These are phyloP conservation scores for Phalangium opilio DNA, from an alignment of 2,888 invertebrate genomes.

Conservation along the genomic window DNA sequence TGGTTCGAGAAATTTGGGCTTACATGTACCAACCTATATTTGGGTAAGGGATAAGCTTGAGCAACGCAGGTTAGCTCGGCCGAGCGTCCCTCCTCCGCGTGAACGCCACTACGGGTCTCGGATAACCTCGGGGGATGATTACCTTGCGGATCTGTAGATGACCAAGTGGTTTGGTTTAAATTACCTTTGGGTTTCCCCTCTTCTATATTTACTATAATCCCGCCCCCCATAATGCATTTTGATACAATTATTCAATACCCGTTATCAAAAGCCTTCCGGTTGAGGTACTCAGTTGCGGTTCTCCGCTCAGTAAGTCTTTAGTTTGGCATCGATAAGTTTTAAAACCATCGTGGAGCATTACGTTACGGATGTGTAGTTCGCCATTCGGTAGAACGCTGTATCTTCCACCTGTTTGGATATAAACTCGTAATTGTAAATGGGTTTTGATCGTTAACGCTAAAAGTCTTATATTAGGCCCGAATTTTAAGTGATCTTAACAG, in stretches of 20 bases:
- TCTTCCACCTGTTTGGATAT: conserved; percentile 24
- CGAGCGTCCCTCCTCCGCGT: conserved; percentile 16
- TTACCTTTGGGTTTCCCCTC: not conserved
- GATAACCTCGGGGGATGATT: conserved; percentile 17
- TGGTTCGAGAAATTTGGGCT: too few species aligned
- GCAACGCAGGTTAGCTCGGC: conserved; percentile 47
- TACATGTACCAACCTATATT: conserved; percentile 44
- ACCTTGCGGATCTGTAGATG: conserved; percentile 16
- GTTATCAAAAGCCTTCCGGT: conserved; percentile 37
- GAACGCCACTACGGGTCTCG: conserved; percentile 14
- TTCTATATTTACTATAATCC: too few species aligned
- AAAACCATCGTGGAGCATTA: conserved; percentile 58
- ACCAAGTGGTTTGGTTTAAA: not conserved
- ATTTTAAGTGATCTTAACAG: too few species aligned
- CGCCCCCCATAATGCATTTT: not conserved
- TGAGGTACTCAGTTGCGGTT: conserved; percentile 49
- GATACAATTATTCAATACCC: not conserved
- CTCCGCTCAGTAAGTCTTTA: conserved; percentile 62
- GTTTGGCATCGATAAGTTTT: conserved; percentile 67
- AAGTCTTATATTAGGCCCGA: too few species aligned
- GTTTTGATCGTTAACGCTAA: too few species aligned
- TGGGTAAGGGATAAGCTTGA: conserved; percentile 53
- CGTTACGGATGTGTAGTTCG: conserved; percentile 65
- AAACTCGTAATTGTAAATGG: too few species aligned
- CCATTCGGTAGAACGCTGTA: conserved; percentile 53